These are phyloP conservation scores for Vanessa cardui DNA, from an alignment of 2,888 invertebrate genomes.

Conservation along the genomic window DNA sequence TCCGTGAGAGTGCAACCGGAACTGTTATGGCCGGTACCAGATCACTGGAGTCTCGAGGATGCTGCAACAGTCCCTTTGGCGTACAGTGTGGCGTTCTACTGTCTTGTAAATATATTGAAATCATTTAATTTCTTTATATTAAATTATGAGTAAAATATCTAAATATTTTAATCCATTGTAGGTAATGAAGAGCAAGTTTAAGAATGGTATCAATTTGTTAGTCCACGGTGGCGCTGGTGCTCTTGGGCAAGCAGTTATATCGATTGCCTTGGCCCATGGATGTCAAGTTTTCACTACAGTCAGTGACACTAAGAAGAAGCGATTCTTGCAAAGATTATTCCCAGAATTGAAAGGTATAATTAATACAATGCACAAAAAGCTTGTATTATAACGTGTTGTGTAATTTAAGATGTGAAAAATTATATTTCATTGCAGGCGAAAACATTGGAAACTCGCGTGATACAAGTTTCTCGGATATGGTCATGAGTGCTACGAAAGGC, in stretches of 20 bases:
- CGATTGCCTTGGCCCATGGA: conserved; percentile 53
- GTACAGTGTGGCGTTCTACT: conserved; percentile 81
- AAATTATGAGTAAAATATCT: no score
- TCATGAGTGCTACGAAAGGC: conserved; percentile 51
- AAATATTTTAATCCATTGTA: conserved; percentile 28
- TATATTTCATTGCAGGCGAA: conserved; percentile 49
- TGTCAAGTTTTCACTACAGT: conserved; percentile 64
- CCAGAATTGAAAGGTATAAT: conserved; percentile 55
- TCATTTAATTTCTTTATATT: neutral
- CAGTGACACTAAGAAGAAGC: conserved; percentile 59
- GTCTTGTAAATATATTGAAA: conserved; percentile 48
- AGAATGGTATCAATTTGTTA: conserved; percentile 44
- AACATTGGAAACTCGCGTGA: conserved; percentile 63
- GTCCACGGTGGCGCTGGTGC: conserved; percentile 65
- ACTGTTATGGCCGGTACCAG: conserved; percentile 86
- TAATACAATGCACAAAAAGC: no score
- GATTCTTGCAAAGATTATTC: conserved; percentile 58
- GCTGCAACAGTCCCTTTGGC: conserved; percentile 90
- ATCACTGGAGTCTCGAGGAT: conserved; percentile 86
- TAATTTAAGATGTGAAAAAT: neutral
- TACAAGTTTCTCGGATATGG: conserved; percentile 55
- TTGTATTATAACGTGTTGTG: no score
- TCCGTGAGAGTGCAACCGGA: conserved; percentile 74
- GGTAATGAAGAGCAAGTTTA: conserved; percentile 44
- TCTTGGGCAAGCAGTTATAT: conserved; percentile 62